Base-by-base conservation (phyloP, 2,797 vertebrate genomes). In the Okamejei kenojei region DNA sequence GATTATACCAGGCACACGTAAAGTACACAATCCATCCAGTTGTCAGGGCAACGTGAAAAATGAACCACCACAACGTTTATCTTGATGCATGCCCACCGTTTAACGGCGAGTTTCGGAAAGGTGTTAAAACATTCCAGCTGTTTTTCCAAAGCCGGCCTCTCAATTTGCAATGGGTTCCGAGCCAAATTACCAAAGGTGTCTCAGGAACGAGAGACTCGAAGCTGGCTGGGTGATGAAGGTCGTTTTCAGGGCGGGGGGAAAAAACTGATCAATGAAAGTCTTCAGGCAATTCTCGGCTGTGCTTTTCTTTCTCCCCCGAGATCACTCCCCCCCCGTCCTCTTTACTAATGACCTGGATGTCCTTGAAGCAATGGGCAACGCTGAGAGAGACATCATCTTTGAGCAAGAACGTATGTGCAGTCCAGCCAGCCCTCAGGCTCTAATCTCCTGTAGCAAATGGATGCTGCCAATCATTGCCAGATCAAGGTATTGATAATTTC, bases 221-320 rank as follows among this genome's bases (percentile, higher is more conserved):
- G 4, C n/a, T 21, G 1, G 61, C 63, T 5, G 71, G 71, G 17
- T 35, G 84, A 88, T 35, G n/a, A 32, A 32, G 84, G 84, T 7
- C 26, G 19, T 68, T 68, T 88, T 63, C 84, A 88, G n/a, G 45
- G 45, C 1, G 45, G 45, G 45, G 45, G 45, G 45, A 54, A 45
- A 45, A 65, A 88, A 68, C 63, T 35, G 35, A 88, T 88, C 84
- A 88, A 88, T 35, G 84, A 68, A 6, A 68, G n/a, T 63, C 84
- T 88, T 88, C 84, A 68, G 63, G 84, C 84, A 88, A 35, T 35
- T 65, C 8, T 88, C 17, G 17, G 19, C 84, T 10, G 63, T 32
- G 32, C n/a, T 17, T 68, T 68, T 65, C 19, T 68, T 32, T 68
- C 23, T 23, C 35, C 71, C 29, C 61, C 65, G 2, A 35, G n/a